Conservation (phyloP, 2,797 vertebrate species). For the Amazona finschi region DNA sequence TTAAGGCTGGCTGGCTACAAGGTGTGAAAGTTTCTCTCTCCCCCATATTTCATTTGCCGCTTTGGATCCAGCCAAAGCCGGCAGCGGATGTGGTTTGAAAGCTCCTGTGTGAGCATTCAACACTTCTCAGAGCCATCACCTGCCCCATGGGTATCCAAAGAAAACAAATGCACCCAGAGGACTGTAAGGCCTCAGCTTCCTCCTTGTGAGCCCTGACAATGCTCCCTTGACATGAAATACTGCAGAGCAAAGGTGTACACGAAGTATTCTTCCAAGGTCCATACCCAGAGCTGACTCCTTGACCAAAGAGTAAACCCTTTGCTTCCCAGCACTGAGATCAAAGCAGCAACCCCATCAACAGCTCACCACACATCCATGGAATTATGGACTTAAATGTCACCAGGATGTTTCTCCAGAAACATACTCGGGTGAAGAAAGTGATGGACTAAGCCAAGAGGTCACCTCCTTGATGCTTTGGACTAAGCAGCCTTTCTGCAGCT, state of each 20-base stretch:
- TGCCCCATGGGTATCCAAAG: neutral
- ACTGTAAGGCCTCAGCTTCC: neutral
- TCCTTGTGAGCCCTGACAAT: fast-evolving
- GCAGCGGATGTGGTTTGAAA: neutral
- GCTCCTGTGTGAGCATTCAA: neutral
- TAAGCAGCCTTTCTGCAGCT: neutral
- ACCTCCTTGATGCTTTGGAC: fast-evolving
- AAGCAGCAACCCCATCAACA: neutral
- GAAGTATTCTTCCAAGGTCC: neutral
- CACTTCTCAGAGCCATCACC: neutral
- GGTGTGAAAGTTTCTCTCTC: neutral
- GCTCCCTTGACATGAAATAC: fast-evolving
- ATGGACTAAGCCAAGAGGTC: neutral
- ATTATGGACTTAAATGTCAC: fast-evolving
- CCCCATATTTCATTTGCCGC: neutral
- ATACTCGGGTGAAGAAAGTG: fast-evolving
- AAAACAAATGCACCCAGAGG: neutral
- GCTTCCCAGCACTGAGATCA: neutral
- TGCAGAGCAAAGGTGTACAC: neutral
- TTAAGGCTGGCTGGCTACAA: neutral
- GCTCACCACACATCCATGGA: neutral
- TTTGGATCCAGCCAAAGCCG: neutral
- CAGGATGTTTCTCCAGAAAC: neutral
- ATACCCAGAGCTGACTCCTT: neutral
- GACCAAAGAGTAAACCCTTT: neutral